Percentiles rank a stretch among this genome's conserved stretches.
phyloP scores from a whole-genome alignment of 2,888 invertebrate genomes.

The Kryphioiulus occultus region DNA sequence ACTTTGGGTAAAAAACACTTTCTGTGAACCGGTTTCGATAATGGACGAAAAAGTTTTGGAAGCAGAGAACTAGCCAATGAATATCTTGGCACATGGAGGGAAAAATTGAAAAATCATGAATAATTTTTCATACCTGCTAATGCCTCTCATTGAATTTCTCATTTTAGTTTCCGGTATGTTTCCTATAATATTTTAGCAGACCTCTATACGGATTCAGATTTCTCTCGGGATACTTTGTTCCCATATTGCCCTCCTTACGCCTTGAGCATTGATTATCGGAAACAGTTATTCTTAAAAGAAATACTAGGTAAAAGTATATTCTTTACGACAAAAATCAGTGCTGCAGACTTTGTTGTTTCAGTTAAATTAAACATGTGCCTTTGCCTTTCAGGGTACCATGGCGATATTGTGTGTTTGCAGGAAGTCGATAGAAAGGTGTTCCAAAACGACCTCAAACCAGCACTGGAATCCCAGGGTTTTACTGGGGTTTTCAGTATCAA shows the following conservation, averaged over 20 bases:
- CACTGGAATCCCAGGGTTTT: conserved; percentile 68
- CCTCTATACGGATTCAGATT: conserved; percentile 86
- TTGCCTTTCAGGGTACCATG: conserved; percentile 77
- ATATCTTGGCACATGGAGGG: too few species aligned
- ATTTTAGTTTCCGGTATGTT: conserved; percentile 73
- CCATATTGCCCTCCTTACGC: conserved; percentile 86
- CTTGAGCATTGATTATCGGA: conserved; percentile 83
- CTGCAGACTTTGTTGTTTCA: background rate
- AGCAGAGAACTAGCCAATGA: too few species aligned
- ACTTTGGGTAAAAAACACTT: too few species aligned
- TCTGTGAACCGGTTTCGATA: too few species aligned
- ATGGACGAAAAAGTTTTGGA: too few species aligned
- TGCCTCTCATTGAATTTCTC: conserved; percentile 21
- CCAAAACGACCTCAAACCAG: conserved; percentile 70
- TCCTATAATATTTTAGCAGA: conserved; percentile 93
- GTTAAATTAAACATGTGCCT: conserved; percentile 1
- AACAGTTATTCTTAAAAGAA: conserved; percentile 84
- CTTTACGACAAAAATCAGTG: background rate
- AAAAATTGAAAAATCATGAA: too few species aligned
- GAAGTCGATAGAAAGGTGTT: conserved; percentile 88
- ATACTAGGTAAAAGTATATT: conserved; percentile 69
- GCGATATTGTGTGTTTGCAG: conserved; percentile 89
- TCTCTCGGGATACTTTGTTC: conserved; percentile 75
- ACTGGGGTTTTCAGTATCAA: conserved; percentile 74
- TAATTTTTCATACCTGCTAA: too few species aligned